Percentiles rank a stretch among this genome's conserved stretches.
Conservation (phyloP, 2,797 vertebrate genomes). For the Lerista edwardsae region DNA sequence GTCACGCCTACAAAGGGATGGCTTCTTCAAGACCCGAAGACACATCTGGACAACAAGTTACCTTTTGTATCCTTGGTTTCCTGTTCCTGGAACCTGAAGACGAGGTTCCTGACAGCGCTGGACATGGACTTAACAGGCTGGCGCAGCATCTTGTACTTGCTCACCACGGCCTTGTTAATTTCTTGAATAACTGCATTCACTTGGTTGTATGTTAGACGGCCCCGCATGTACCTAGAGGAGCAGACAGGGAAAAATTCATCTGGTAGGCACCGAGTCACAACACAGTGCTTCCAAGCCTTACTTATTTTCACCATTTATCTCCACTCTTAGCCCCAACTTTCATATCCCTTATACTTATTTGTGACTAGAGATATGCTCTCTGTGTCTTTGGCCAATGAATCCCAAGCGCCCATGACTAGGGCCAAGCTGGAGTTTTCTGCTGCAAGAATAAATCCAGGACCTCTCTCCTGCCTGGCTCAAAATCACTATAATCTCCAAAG, state of each 20-base stretch:
- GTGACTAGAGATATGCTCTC: no score
- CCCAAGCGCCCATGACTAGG: no score
- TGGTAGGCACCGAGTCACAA: not conserved
- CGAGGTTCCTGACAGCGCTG: slow-evolving; percentile 76
- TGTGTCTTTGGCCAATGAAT: no score
- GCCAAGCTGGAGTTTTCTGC: no score
- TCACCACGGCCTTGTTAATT: slow-evolving; percentile 82
- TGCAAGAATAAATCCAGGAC: no score
- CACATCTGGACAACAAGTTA: slow-evolving; percentile 54
- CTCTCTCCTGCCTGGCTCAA: not conserved
- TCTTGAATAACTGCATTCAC: slow-evolving; percentile 83
- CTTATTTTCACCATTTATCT: not conserved
- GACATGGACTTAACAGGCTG: slow-evolving; percentile 79
- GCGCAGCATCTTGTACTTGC: slow-evolving; percentile 88
- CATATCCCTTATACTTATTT: no score
- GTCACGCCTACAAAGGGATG: not conserved
- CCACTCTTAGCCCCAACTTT: not conserved
- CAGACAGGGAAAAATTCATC: not conserved
- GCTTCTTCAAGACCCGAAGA: not conserved
- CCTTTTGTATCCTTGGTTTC: slow-evolving; percentile 90
- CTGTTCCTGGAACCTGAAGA: slow-evolving; percentile 84
- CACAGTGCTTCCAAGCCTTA: not conserved
- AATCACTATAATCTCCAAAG: not conserved
- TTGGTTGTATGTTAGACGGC: slow-evolving; percentile 84
- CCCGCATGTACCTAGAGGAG: slow-evolving; percentile 89